These are phyloP conservation scores for Bothrops jararaca DNA, from an alignment of 2,113 vertebrate genomes.

Conservation along the genomic window DNA sequence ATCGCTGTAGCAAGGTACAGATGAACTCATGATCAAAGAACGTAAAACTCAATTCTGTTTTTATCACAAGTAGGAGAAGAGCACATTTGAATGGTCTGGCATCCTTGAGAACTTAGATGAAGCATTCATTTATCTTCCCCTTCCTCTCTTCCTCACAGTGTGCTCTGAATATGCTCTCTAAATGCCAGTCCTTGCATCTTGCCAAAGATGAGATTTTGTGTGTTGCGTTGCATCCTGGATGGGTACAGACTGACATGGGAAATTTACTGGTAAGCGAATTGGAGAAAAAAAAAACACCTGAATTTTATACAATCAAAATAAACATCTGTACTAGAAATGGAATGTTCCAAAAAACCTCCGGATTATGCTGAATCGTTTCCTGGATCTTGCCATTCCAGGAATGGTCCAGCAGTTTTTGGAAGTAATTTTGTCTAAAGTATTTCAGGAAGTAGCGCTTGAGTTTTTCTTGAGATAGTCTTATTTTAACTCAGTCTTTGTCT, in stretches of 20 bases:
- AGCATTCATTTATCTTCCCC: not conserved
- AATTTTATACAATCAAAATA: not conserved
- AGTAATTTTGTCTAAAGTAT: not conserved
- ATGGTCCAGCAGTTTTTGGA: not conserved
- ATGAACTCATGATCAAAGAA: not conserved
- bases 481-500: not conserved
- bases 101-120: no score
- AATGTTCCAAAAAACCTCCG: not conserved
- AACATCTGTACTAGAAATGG: not conserved
- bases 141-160: slow-evolving; percentile 24
- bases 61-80: not conserved
- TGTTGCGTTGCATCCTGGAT: not conserved
- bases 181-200: slow-evolving; percentile 35
- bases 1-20: slow-evolving; percentile 20
- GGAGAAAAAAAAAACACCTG: not conserved
- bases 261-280: accelerated
- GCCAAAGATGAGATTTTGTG: slow-evolving; percentile 43
- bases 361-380: not conserved
- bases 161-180: slow-evolving; percentile 47
- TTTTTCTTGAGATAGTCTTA: not conserved
- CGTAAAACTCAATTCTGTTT: not conserved
- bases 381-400: not conserved
- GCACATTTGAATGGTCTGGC: not conserved
- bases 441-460: not conserved
- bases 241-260: slow-evolving; percentile 31